A percentile compares a stretch with the other conserved stretches of the same genome.
phyloP scores from a whole-genome alignment of 2,888 invertebrate species.

The Acanthosoma haemorrhoidale region DNA sequence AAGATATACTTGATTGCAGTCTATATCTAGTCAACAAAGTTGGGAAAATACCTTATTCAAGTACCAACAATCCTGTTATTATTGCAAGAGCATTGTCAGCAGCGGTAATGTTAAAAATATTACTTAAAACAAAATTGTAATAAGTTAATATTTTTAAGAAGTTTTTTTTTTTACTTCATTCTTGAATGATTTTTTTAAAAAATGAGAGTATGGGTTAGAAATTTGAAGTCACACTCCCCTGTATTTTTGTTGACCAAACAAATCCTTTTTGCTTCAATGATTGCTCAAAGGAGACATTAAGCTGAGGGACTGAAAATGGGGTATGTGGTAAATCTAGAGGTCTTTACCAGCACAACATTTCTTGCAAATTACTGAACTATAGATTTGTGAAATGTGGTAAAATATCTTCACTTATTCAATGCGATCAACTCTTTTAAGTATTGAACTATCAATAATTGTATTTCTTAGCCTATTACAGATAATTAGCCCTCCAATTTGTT shows the following conservation, averaged over 20 bases:
- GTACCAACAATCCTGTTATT: slow-evolving; percentile 71
- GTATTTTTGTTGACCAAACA: not conserved
- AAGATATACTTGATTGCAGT: slow-evolving; percentile 72
- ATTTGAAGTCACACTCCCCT: not conserved
- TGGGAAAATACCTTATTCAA: slow-evolving; percentile 62
- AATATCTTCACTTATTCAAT: too few species aligned
- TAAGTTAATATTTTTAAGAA: too few species aligned
- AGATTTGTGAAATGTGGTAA: too few species aligned
- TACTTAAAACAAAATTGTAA: not conserved
- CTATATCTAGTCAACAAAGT: slow-evolving; percentile 66
- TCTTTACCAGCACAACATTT: too few species aligned
- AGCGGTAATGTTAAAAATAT: slow-evolving; percentile 52
- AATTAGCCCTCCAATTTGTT: not conserved
- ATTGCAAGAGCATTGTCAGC: slow-evolving; percentile 77
- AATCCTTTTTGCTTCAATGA: too few species aligned
- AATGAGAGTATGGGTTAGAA: not conserved
- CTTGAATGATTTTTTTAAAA: not conserved
- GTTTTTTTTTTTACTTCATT: too few species aligned
- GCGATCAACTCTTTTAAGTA: not conserved
- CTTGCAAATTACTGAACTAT: too few species aligned
- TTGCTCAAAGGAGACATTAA: too few species aligned
- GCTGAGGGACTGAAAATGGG: too few species aligned
- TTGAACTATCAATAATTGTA: not conserved
- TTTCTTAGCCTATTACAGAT: not conserved
- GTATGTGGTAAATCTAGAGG: too few species aligned